Percentiles rank a stretch among this genome's conserved stretches.
These are phyloP conservation scores for Myiozetetes cayanensis DNA, from an alignment of 2,113 vertebrate genomes.

Conservation along the genomic window DNA sequence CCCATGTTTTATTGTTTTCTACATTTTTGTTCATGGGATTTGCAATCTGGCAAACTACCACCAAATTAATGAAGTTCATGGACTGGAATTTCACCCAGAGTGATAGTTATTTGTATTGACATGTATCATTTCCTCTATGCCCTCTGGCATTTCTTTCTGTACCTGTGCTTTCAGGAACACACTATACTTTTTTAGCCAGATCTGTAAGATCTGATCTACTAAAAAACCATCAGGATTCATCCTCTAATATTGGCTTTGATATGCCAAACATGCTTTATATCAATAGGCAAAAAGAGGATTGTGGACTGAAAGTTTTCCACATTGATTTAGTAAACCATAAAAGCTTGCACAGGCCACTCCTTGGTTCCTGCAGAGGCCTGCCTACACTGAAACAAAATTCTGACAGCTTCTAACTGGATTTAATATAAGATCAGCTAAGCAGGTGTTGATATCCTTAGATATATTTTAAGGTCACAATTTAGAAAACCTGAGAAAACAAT, in stretches of 20 bases:
- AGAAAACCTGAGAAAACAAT: neutral
- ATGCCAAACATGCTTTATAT: constrained; percentile 27
- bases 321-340: neutral
- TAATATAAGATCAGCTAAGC: constrained; percentile 3
- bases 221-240: neutral
- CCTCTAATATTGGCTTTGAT: constrained; percentile 30
- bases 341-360: constrained; percentile 10
- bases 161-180: constrained; percentile 26
- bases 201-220: constrained; percentile 32
- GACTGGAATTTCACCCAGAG: constrained; percentile 35
- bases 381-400: neutral
- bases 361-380: constrained; percentile 35
- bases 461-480: neutral
- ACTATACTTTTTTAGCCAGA: neutral
- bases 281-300: constrained; percentile 7
- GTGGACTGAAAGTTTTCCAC: constrained; percentile 30
- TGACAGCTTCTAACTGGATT: constrained; percentile 18
- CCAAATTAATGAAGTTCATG: constrained; percentile 40
- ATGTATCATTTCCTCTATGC: constrained; percentile 24
- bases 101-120: constrained; percentile 52
- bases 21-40: constrained; percentile 9
- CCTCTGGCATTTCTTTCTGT: neutral
- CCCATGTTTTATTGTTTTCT: neutral
- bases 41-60: constrained; percentile 30
- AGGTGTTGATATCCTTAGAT: neutral